A percentile compares a stretch with the other conserved stretches of the same genome.
Evolutionary conservation across 2,113 vertebrate genomes (phyloP).

Genomic region (Platichthys stellatus): DNA sequence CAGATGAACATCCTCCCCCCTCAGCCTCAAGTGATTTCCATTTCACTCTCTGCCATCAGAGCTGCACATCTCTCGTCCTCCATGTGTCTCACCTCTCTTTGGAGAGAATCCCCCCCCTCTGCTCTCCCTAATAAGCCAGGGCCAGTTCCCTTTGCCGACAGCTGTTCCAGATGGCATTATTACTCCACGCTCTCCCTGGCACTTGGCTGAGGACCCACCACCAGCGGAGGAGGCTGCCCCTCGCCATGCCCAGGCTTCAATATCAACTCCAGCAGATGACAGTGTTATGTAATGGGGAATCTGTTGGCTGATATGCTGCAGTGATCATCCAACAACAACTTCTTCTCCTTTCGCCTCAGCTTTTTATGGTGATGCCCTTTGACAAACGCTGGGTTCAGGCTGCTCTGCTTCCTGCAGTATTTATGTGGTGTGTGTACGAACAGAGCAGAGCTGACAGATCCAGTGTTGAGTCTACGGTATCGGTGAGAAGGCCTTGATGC

Average conservation of each 20-base stretch:
- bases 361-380: neutral
- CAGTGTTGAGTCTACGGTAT: conserved; percentile 4
- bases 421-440: neutral
- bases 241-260: conserved; percentile 19
- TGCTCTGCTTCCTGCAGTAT: neutral
- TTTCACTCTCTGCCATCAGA: conserved; percentile 42
- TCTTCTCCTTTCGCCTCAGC: neutral
- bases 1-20: conserved; percentile 12
- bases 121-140: conserved; percentile 65
- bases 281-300: conserved; percentile 48
- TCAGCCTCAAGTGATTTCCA: conserved; percentile 7
- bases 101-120: conserved; percentile 38
- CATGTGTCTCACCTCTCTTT: conserved; percentile 42
- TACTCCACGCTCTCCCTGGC: conserved; percentile 50
- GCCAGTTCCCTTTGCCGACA: conserved; percentile 64
- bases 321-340: conserved; percentile 14
- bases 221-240: conserved; percentile 50
- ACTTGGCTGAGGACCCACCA: conserved; percentile 53
- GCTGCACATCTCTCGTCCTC: conserved; percentile 35
- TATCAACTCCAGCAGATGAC: conserved; percentile 66
- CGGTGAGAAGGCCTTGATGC: conserved; percentile 39
- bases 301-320: conserved; percentile 14
- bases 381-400: neutral
- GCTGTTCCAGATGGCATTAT: conserved; percentile 75
- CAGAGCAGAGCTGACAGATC: neutral